Conservation (phyloP, 2,113 vertebrate genomes). For the Aegypius monachus region DNA sequence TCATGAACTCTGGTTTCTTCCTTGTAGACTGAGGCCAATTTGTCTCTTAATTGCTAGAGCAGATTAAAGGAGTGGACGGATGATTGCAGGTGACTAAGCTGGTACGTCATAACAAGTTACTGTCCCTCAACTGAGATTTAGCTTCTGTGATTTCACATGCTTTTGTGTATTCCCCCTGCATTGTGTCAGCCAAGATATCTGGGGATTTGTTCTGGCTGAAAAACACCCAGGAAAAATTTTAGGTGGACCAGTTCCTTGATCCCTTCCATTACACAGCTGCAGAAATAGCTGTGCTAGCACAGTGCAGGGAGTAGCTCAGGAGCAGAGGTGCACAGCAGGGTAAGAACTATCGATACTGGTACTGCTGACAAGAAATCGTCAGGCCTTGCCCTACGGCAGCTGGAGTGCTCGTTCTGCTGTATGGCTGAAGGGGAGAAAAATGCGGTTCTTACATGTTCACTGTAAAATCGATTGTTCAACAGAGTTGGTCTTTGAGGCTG, state of each 20-base stretch:
- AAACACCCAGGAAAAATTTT: neutral
- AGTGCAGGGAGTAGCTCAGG: neutral
- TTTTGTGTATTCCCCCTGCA: neutral
- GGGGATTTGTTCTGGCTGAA: neutral
- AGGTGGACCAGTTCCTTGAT: neutral
- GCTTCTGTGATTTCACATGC: neutral
- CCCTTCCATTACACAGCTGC: neutral
- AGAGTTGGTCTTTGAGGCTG: neutral
- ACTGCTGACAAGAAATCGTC: neutral
- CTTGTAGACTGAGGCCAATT: neutral
- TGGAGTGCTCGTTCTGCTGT: neutral
- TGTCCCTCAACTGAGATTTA: neutral
- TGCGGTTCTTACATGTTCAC: neutral
- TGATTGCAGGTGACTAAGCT: neutral
- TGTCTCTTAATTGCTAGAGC: neutral
- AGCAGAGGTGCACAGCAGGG: neutral
- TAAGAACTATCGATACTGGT: neutral
- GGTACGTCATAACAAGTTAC: neutral
- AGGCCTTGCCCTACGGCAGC: rapidly evolving
- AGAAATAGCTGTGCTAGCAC: neutral
- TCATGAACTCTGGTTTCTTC: neutral
- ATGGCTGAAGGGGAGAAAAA: neutral
- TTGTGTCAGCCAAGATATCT: neutral
- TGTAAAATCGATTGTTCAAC: neutral
- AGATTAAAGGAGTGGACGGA: neutral